phyloP scores from a whole-genome alignment of 2,888 invertebrate genomes.

The Flexamia atlantica region DNA sequence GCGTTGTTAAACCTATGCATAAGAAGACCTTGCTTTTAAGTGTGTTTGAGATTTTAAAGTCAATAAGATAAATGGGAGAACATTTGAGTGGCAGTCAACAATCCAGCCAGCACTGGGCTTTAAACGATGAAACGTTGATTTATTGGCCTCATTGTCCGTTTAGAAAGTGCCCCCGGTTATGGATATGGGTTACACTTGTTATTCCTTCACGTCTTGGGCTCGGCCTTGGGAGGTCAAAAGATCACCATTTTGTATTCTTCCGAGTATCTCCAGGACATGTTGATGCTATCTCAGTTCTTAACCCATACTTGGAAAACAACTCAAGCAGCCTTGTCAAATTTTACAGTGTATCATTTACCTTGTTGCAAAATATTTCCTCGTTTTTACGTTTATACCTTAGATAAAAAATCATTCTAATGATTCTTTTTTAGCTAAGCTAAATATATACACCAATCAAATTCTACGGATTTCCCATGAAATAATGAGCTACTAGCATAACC shows the following conservation, averaged over 20 bases:
- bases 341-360: background rate
- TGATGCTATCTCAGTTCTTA: conserved; percentile 7
- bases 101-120: conserved; percentile 10
- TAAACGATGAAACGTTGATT: conserved; percentile 28
- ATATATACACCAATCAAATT: no score
- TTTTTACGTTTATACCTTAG: no score
- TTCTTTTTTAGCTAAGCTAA: background rate
- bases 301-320: conserved; percentile 37
- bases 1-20: background rate
- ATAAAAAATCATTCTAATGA: background rate
- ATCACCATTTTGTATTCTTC: conserved; percentile 48
- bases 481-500: no score
- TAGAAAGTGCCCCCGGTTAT: conserved; percentile 49
- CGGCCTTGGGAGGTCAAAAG: conserved; percentile 50
- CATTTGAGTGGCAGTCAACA: background rate
- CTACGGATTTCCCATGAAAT: no score
- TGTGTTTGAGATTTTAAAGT: conserved; percentile 30
- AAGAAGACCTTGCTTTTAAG: conserved; percentile 26
- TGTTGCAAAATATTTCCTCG: background rate
- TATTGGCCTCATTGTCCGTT: conserved; percentile 22
- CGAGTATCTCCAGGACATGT: background rate
- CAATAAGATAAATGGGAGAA: conserved; percentile 21
- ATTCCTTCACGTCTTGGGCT: background rate
- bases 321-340: background rate
- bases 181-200: conserved; percentile 51